Conservation (phyloP, 2,113 vertebrate species). For the Alethe diademata region DNA sequence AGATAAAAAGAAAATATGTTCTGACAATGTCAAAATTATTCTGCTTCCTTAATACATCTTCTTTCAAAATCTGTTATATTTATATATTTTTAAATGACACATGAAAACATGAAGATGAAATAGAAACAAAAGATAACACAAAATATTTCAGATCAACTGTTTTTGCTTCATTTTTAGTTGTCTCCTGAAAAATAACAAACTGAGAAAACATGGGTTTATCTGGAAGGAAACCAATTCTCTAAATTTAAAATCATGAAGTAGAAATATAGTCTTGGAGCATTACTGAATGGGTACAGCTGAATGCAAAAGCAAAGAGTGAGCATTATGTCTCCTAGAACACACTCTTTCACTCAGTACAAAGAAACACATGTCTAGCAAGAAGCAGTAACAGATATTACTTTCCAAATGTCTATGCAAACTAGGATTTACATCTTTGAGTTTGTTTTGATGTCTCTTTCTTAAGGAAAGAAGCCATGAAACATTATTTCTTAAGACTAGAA, state of each 20-base stretch:
- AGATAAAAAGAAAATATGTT: not conserved
- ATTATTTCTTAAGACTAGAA: not conserved
- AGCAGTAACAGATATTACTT: not conserved
- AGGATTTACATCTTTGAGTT: not conserved
- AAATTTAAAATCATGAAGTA: not conserved
- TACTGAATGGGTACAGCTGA: not conserved
- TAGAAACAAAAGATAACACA: not conserved
- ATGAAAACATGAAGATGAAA: not conserved
- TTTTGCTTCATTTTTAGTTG: not conserved
- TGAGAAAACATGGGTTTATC: not conserved
- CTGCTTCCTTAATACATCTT: not conserved
- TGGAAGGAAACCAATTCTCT: not conserved
- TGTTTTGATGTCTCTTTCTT: not conserved
- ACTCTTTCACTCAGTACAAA: not conserved
- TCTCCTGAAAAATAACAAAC: not conserved
- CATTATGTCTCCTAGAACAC: not conserved
- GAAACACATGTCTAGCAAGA: not conserved
- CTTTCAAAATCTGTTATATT: conserved; percentile 23
- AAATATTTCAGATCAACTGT: not conserved
- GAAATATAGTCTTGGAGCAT: not conserved
- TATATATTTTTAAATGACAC: not conserved
- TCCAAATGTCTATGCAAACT: not conserved
- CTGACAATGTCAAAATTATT: conserved; percentile 30
- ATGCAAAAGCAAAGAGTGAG: not conserved
- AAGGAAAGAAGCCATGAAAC: not conserved